Evolutionary conservation across 2,113 vertebrate species (phyloP), one percentile per base, ranked within the genome.

Genomic region (Eudyptes chrysolophus): DNA sequence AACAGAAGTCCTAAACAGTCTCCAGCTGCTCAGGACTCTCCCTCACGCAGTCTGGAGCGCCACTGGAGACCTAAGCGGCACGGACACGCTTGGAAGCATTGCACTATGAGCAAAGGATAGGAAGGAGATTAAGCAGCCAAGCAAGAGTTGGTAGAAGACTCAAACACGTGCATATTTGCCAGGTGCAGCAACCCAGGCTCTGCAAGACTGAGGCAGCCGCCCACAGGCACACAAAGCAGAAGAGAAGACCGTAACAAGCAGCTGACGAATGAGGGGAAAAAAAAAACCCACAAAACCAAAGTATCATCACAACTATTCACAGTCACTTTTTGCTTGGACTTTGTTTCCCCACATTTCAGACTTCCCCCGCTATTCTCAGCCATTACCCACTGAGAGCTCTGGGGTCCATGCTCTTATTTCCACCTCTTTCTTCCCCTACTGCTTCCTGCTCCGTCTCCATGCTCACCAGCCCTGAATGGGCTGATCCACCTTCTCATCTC

Each of bases 61-160:
- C n/a, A 14, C 68, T 22, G 61, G 46, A 54, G 46, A 84, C 52
- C 11, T 7, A 6, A 71, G 64, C 18, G 29, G 58, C 86, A 46
- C 0, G 0, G 11, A 36, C 69, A 82, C 2, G 0, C 27, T 21
- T 11, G 81, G 65, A 55, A 72, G 48, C 44, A 8, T 18, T 2
- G 0, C 29, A 12, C 65, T 3, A 13, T 0, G 10, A 66, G 61
- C 36, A 5, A n/a, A 48, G 74, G 44, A 65, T 1, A 44, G 78
- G 48, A 40, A 21, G 29, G 57, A 62, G 20, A 54, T 14, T 4
- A 19, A 90, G 54, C 78, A 92, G 79, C 79, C 55, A 70, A 34
- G 15, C 36, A 11, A 19, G 30, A 54, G 69, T 51, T 60, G 20
- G 57, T 17, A 34, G 51, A 60, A 92, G 62, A 36, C 32, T 11